These are phyloP conservation scores for Eulacestoma nigropectus DNA, from an alignment of 2,113 vertebrate genomes.

Conservation along the genomic window DNA sequence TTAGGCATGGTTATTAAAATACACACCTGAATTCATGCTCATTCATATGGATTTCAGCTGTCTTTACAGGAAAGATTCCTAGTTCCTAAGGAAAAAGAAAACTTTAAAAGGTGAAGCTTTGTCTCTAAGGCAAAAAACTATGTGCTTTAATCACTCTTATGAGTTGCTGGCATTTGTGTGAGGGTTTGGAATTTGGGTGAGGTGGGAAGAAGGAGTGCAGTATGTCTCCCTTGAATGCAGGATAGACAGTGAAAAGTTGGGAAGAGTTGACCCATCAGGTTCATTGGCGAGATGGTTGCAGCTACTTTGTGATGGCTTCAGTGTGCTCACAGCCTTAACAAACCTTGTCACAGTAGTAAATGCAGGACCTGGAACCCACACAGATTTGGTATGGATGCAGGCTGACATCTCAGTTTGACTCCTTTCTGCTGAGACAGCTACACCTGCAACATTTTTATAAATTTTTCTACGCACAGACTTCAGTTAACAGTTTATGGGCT, in stretches of 20 bases:
- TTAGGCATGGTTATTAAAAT: neutral
- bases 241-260: neutral
- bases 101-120: neutral
- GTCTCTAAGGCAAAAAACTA: neutral
- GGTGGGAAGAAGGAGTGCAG: neutral
- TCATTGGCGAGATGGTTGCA: neutral
- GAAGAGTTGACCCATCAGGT: rapidly evolving
- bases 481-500: neutral
- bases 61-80: neutral
- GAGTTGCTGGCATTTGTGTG: neutral
- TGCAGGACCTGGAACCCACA: neutral
- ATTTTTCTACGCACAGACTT: neutral
- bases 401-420: neutral
- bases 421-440: neutral
- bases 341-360: neutral
- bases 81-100: neutral
- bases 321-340: neutral
- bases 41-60: neutral
- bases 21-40: neutral
- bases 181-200: neutral
- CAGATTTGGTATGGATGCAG: too few species aligned
- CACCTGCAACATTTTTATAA: neutral
- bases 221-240: neutral
- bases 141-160: neutral
- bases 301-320: neutral